Evolutionary conservation across 2,888 invertebrate genomes (phyloP).

Genomic region (Hirtodrosophila alboralis): DNA sequence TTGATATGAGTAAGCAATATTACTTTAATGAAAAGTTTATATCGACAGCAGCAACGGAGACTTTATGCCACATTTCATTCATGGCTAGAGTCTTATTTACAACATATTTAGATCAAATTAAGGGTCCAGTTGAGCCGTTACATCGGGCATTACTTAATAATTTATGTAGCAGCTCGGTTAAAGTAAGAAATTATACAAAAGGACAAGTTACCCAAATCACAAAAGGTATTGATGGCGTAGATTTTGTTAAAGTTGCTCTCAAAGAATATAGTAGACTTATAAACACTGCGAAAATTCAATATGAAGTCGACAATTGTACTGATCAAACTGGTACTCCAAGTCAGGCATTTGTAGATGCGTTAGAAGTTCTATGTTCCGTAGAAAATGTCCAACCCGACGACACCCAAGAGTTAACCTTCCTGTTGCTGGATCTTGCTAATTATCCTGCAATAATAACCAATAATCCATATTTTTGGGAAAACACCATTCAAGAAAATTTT

Average conservation of each 20-base stretch:
- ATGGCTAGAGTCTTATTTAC: constrained; percentile 90
- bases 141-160: constrained; percentile 90
- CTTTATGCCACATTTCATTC: constrained; percentile 88
- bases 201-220: constrained; percentile 87
- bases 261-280: constrained; percentile 88
- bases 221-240: constrained; percentile 85
- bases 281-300: constrained; percentile 86
- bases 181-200: constrained; percentile 87
- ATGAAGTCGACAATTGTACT: constrained; percentile 62
- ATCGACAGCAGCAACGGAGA: constrained; percentile 89
- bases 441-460: constrained; percentile 88
- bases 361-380: constrained; percentile 75
- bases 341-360: constrained; percentile 76
- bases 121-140: constrained; percentile 88
- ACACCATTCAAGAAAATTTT: constrained; percentile 85
- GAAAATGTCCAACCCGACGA: constrained; percentile 83
- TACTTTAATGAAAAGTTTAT: constrained; percentile 94
- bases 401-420: constrained; percentile 87
- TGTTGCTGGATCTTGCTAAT: constrained; percentile 89
- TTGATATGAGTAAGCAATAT: constrained; percentile 90
- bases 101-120: constrained; percentile 88
- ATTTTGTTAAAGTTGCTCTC: constrained; percentile 87
- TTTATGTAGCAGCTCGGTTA: constrained; percentile 87
- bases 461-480: constrained; percentile 89
- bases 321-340: constrained; percentile 73